Conservation (phyloP, 2,797 vertebrate species). For the Sebastes kiyomatsui region DNA sequence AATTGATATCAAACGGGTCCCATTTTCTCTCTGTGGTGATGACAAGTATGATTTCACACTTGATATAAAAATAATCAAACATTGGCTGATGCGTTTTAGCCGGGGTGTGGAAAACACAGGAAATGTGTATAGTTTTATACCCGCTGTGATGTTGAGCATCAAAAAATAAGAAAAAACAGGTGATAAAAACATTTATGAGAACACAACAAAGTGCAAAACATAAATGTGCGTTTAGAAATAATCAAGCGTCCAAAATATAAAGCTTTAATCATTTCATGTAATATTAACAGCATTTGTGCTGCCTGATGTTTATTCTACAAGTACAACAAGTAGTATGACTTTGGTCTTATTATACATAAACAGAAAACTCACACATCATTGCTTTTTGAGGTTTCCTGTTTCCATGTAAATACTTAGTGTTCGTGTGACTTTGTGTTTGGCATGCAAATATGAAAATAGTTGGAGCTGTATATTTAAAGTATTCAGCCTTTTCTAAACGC, state of each 20-base stretch:
- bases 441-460: conserved; percentile 2
- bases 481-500: background rate
- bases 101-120: background rate
- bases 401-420: background rate
- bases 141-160: background rate
- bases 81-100: conserved; percentile 10
- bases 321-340: background rate
- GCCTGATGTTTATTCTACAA: background rate
- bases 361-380: background rate
- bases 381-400: background rate
- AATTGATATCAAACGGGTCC: conserved; percentile 31
- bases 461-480: background rate
- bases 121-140: background rate
- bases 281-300: background rate
- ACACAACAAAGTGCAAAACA: background rate
- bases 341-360: background rate
- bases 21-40: background rate
- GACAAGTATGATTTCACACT: conserved; percentile 50
- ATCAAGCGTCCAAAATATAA: background rate
- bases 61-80: conserved; percentile 53
- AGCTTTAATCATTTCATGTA: background rate
- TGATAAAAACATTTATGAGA: background rate
- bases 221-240: background rate
- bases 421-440: background rate
- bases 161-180: background rate